Conservation (phyloP, 2,113 vertebrate genomes). For the Bostrychus sinensis region DNA sequence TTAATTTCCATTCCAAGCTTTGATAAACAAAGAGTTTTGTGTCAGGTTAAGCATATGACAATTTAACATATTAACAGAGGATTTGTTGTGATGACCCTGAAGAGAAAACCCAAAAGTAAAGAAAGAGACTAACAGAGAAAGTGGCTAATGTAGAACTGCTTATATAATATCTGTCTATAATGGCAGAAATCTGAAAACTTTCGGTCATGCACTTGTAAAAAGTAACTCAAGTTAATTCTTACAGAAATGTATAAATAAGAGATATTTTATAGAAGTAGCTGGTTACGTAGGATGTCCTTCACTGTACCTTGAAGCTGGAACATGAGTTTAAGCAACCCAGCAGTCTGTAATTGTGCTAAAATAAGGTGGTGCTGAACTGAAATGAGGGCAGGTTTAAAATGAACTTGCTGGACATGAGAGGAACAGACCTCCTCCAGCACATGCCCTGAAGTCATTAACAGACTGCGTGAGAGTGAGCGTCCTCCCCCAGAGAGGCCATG, state of each 20-base stretch:
- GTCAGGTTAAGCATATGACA: no score
- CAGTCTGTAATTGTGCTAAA: slow-evolving; percentile 61
- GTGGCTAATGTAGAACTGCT: no score
- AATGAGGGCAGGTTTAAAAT: slow-evolving; percentile 63
- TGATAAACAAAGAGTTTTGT: no score
- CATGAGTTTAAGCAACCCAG: slow-evolving; percentile 41
- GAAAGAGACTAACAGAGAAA: no score
- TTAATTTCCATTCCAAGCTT: no score
- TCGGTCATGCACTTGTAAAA: no score
- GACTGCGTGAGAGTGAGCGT: slow-evolving; percentile 37
- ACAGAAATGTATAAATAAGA: slow-evolving; percentile 22
- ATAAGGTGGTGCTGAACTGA: slow-evolving; percentile 51
- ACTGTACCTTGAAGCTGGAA: slow-evolving; percentile 27
- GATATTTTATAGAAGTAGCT: slow-evolving; percentile 44
- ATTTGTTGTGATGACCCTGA: no score
- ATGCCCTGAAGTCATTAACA: slow-evolving; percentile 59
- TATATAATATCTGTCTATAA: no score
- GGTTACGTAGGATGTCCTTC: slow-evolving; percentile 32
- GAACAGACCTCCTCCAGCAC: slow-evolving; percentile 53
- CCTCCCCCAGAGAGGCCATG: slow-evolving; percentile 30
- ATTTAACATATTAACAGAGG: no score
- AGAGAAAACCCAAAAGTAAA: no score
- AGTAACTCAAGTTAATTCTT: no score
- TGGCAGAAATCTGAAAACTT: no score
- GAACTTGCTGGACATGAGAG: slow-evolving; percentile 49